These are phyloP conservation scores for Mellivora capensis DNA, from an alignment of 2,113 vertebrate species.

Conservation along the genomic window DNA sequence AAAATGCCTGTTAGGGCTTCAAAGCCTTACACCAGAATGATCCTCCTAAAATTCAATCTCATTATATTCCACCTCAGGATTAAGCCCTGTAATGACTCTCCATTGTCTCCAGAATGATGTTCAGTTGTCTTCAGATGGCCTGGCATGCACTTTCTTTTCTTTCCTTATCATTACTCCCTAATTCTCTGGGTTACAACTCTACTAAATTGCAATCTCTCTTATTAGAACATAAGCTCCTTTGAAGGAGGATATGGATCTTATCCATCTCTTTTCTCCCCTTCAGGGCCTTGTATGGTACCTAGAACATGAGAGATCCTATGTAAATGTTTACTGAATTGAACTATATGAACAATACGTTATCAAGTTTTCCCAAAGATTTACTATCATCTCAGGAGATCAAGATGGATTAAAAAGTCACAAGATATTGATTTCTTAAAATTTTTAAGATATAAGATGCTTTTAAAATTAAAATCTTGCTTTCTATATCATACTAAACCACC, in stretches of 20 bases:
- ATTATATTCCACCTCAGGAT: background rate
- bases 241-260: background rate
- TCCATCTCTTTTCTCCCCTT: background rate
- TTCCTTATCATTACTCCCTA: background rate
- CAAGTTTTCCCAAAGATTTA: background rate
- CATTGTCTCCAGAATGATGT: background rate
- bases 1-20: background rate
- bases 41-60: background rate
- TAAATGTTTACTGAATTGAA: background rate
- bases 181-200: background rate
- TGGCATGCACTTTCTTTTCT: background rate
- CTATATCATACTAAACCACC: background rate
- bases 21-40: background rate
- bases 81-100: background rate
- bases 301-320: background rate
- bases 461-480: background rate
- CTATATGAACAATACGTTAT: background rate
- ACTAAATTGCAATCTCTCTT: background rate
- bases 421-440: background rate
- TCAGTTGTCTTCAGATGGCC: background rate
- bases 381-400: background rate
- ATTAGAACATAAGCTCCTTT: background rate
- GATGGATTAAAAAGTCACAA: background rate
- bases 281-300: background rate
- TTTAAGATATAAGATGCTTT: background rate